A percentile compares a stretch with the other conserved stretches of the same genome.
Evolutionary conservation across 92 coral and sea anemone species (phyloP).

Genomic region (Epizoanthus ramosus): DNA sequence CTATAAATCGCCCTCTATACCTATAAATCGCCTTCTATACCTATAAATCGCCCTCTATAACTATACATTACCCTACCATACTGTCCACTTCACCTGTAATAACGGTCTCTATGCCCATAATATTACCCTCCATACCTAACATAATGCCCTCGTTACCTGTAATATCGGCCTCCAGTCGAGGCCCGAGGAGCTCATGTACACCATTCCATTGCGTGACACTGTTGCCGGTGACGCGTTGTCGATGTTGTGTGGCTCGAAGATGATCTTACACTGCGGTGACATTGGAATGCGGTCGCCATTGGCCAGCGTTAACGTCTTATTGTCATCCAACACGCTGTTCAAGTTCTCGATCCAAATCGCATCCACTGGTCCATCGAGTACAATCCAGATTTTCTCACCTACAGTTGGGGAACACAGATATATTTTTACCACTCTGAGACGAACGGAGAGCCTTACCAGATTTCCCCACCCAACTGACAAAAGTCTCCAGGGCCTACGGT

Average conservation of each 20-base stretch:
- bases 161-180: slow-evolving; percentile 86
- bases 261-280: slow-evolving; percentile 90
- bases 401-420: background rate
- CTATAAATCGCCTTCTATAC: too few relatives aligned
- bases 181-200: slow-evolving; percentile 92
- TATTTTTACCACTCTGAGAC: too few relatives aligned
- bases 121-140: background rate
- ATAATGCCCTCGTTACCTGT: slow-evolving; percentile 45
- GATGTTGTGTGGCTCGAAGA: slow-evolving; percentile 88
- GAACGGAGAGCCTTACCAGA: too few relatives aligned
- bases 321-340: slow-evolving; percentile 86
- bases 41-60: too few relatives aligned
- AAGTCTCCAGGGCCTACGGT: too few relatives aligned
- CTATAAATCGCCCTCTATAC: too few relatives aligned
- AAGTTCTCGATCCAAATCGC: slow-evolving; percentile 89
- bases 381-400: slow-evolving; percentile 87
- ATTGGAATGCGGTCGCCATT: slow-evolving; percentile 89
- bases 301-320: slow-evolving; percentile 86
- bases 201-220: slow-evolving; percentile 93
- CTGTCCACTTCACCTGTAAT: background rate
- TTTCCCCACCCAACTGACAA: too few relatives aligned
- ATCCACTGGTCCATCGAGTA: slow-evolving; percentile 87
- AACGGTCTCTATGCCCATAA: background rate
- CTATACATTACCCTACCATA: too few relatives aligned
- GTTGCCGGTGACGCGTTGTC: slow-evolving; percentile 92